These are phyloP conservation scores for Lota lota DNA, from an alignment of 2,113 vertebrate genomes.

Conservation along the genomic window DNA sequence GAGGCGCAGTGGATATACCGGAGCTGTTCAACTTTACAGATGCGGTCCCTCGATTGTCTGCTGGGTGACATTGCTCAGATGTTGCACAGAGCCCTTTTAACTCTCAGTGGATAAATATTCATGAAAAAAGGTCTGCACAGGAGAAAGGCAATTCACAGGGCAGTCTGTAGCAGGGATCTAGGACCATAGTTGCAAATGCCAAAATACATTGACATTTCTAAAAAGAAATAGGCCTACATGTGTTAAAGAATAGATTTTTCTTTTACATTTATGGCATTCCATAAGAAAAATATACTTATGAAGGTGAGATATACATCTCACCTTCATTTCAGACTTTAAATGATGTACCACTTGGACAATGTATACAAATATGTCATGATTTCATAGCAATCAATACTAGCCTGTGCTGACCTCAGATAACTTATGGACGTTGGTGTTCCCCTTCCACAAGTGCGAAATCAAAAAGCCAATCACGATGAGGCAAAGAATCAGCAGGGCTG, in stretches of 20 bases:
- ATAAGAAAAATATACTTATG: too few species aligned
- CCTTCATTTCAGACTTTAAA: neutral
- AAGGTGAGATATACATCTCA: too few species aligned
- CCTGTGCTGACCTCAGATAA: conserved; percentile 63
- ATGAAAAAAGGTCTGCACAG: neutral
- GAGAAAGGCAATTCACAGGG: neutral
- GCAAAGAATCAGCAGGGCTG: conserved; percentile 73
- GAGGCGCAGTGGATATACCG: conserved; percentile 6
- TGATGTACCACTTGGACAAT: neutral
- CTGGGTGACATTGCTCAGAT: conserved; percentile 23
- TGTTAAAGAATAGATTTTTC: too few species aligned
- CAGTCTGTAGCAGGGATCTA: neutral
- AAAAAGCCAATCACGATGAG: conserved; percentile 77
- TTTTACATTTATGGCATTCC: too few species aligned
- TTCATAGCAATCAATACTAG: too few species aligned
- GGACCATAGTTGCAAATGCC: too few species aligned
- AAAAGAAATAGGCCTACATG: too few species aligned
- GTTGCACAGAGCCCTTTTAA: conserved; percentile 30
- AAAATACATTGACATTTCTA: too few species aligned
- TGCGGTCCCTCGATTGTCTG: neutral
- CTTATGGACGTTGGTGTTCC: conserved; percentile 53
- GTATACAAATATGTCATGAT: neutral
- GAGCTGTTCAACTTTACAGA: conserved; percentile 21
- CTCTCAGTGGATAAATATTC: conserved; percentile 13
- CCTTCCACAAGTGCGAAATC: conserved; percentile 66